Evolutionary conservation across 2,888 invertebrate genomes (phyloP).

Genomic region (Drosophila antonietae): DNA sequence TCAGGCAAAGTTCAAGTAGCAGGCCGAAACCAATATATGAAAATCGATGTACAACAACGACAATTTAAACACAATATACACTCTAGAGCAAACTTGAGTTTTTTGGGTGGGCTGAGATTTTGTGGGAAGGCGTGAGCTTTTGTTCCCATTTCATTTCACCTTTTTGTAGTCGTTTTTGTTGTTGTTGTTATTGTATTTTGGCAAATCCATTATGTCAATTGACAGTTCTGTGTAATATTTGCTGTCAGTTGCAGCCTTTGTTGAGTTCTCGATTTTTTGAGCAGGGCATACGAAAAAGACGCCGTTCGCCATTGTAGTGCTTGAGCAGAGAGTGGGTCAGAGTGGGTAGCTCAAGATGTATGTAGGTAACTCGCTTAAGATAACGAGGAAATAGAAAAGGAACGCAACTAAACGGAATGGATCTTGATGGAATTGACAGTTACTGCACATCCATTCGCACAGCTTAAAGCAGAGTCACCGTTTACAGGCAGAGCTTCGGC

Average conservation of each 20-base stretch:
- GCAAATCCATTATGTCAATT: conserved; percentile 84
- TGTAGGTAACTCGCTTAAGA: conserved; percentile 39
- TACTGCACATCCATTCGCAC: neutral
- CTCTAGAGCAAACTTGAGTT: conserved; percentile 61
- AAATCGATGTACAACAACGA: conserved; percentile 46
- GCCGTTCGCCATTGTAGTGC: conserved; percentile 33
- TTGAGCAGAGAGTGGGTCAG: conserved; percentile 17
- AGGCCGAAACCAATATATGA: conserved; percentile 53
- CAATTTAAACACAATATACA: conserved; percentile 42
- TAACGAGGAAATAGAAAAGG: conserved; percentile 32
- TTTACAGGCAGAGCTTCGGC: neutral
- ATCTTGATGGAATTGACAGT: conserved; percentile 21
- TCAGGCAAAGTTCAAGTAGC: conserved; percentile 53
- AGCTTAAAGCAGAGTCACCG: neutral
- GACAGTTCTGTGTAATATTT: conserved; percentile 84
- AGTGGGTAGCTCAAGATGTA: conserved; percentile 23
- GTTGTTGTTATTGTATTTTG: conserved; percentile 57
- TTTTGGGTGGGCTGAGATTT: conserved; percentile 36
- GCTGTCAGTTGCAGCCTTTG: conserved; percentile 84
- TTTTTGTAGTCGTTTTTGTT: conserved; percentile 37
- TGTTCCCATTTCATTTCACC: conserved; percentile 71
- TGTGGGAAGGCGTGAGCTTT: conserved; percentile 66
- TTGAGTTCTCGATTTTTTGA: conserved; percentile 53
- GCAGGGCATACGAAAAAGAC: conserved; percentile 31
- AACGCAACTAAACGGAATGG: neutral